Evolutionary conservation across 2,888 invertebrate genomes (phyloP).

Genomic region (Nomada ferruginata): DNA sequence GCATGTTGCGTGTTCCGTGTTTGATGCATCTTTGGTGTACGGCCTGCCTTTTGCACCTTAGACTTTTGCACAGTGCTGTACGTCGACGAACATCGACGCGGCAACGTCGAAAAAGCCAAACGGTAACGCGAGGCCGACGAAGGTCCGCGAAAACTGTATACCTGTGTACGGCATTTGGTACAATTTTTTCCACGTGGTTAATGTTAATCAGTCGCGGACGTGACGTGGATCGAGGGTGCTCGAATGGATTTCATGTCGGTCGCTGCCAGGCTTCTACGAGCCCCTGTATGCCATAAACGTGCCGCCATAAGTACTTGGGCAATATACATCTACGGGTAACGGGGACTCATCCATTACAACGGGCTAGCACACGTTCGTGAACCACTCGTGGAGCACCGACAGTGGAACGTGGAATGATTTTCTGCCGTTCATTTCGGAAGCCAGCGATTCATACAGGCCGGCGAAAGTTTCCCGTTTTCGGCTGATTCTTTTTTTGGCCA

Average conservation of each 20-base stretch:
- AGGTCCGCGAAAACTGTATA: constrained; percentile 31
- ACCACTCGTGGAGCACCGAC: constrained; percentile 55
- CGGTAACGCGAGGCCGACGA: neutral
- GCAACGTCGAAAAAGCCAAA: constrained; percentile 5
- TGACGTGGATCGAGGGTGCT: constrained; percentile 80
- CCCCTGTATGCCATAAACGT: constrained; percentile 68
- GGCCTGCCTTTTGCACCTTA: too few relatives aligned
- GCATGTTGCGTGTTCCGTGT: too few relatives aligned
- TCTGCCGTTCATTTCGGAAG: constrained; percentile 68
- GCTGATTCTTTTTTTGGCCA: constrained; percentile 37
- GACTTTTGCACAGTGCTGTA: neutral
- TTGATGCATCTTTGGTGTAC: too few relatives aligned
- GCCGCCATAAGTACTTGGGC: constrained; percentile 69
- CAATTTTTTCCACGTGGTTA: constrained; percentile 81
- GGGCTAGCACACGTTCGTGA: constrained; percentile 55
- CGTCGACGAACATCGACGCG: neutral
- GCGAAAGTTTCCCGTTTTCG: constrained; percentile 48
- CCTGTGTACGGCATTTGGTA: constrained; percentile 69
- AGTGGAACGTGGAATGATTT: constrained; percentile 57
- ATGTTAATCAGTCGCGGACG: constrained; percentile 82
- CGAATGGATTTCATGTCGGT: constrained; percentile 78
- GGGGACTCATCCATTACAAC: constrained; percentile 67
- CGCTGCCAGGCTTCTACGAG: constrained; percentile 74
- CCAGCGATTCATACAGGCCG: constrained; percentile 5
- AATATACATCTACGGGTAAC: constrained; percentile 53